Conservation (phyloP, 1,140 invertebrate species). For the Ceratosolen solmsi region DNA sequence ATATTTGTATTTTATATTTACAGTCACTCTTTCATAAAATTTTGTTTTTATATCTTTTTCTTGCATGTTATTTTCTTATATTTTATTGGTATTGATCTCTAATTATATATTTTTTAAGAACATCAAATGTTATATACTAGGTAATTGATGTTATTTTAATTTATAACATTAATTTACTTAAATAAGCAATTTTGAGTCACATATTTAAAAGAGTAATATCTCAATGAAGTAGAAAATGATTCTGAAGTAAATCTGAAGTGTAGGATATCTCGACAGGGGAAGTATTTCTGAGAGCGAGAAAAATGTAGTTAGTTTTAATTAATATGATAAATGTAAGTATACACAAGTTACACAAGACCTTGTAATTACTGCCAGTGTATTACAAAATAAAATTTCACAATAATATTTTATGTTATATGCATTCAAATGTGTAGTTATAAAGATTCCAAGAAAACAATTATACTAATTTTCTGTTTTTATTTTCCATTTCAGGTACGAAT, state of each 20-base stretch:
- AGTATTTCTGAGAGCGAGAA: not conserved
- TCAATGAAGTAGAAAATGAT: not conserved
- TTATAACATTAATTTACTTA: not conserved
- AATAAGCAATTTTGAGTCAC: not conserved
- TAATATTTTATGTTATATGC: slow-evolving; percentile 31
- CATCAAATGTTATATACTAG: no score
- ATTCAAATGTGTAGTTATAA: slow-evolving; percentile 2
- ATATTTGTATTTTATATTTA: no score
- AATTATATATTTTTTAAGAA: no score
- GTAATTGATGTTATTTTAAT: not conserved
- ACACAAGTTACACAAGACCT: slow-evolving; percentile 31
- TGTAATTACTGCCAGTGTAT: slow-evolving; percentile 29
- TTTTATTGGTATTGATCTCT: no score
- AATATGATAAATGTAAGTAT: slow-evolving; percentile 42
- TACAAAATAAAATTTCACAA: slow-evolving; percentile 44
- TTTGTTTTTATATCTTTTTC: no score
- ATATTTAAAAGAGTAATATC: not conserved
- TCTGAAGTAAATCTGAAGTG: no score
- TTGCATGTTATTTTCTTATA: no score
- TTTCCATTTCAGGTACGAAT: slow-evolving; percentile 58
- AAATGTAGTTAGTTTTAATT: slow-evolving; percentile 40
- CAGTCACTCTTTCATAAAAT: no score
- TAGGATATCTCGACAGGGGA: not conserved
- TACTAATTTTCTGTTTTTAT: slow-evolving; percentile 35
- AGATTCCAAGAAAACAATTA: slow-evolving; percentile 24